Evolutionary conservation across 2,888 invertebrate genomes (phyloP).

Genomic region (Pogonocherus hispidulus): DNA sequence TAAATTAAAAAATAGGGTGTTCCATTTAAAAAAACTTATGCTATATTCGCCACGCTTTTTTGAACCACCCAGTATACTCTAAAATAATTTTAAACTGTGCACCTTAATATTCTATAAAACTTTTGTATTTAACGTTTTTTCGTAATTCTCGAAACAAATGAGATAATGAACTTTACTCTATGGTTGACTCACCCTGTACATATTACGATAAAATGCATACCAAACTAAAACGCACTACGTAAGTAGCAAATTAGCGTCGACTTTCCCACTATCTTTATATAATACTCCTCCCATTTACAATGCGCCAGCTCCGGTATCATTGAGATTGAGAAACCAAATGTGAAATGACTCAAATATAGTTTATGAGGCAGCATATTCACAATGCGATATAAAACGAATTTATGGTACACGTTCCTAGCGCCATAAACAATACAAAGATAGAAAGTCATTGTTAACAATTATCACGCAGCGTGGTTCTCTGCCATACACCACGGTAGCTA

Average conservation of each 20-base stretch:
- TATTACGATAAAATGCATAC: neutral
- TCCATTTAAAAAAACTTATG: too few relatives aligned
- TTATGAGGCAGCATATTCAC: slow-evolving; percentile 18
- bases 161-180: too few relatives aligned
- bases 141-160: too few relatives aligned
- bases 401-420: slow-evolving; percentile 33
- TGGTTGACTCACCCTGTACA: too few relatives aligned
- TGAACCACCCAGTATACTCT: too few relatives aligned
- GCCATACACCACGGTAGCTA: slow-evolving; percentile 36
- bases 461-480: slow-evolving; percentile 38
- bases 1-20: too few relatives aligned
- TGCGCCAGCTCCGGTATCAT: neutral
- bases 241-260: neutral
- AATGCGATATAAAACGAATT: slow-evolving; percentile 28
- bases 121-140: too few relatives aligned
- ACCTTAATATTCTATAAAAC: too few relatives aligned
- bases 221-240: neutral
- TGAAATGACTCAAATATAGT: slow-evolving; percentile 19
- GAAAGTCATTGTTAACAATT: slow-evolving; percentile 47
- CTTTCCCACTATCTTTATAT: neutral
- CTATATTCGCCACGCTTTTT: too few relatives aligned
- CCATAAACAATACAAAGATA: slow-evolving; percentile 43
- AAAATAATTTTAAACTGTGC: too few relatives aligned
- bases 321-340: slow-evolving; percentile 13
- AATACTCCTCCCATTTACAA: neutral